Percentiles rank a stretch among this genome's conserved stretches.
These are phyloP conservation scores for Amphiprion ocellaris DNA, from an alignment of 2,113 vertebrate species.

Conservation along the genomic window DNA sequence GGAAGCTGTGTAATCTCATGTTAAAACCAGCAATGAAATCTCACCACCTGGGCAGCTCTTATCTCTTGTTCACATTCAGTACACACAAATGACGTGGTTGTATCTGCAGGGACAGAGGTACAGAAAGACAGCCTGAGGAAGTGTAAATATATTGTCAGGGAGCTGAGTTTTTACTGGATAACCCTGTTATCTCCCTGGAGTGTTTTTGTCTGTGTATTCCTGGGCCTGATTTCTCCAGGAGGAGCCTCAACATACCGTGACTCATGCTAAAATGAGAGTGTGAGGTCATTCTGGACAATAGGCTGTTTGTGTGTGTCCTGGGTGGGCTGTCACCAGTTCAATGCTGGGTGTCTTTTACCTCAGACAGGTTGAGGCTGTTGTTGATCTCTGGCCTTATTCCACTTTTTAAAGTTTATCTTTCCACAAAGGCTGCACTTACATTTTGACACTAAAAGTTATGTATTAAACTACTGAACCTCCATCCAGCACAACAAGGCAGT, in stretches of 20 bases:
- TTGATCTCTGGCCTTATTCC: constrained; percentile 14
- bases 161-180: constrained; percentile 9
- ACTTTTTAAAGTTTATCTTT: neutral
- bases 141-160: neutral
- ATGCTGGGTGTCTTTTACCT: constrained; percentile 25
- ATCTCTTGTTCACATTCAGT: neutral
- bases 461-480: neutral
- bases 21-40: constrained; percentile 20
- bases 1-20: constrained; percentile 14
- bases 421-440: neutral
- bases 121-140: neutral
- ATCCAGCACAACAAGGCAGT: neutral
- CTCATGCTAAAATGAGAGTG: constrained; percentile 48
- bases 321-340: constrained; percentile 44
- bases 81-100: neutral
- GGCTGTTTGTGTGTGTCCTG: constrained; percentile 64
- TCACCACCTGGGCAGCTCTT: constrained; percentile 6
- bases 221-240: constrained; percentile 41
- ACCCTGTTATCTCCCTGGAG: constrained; percentile 28
- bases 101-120: neutral
- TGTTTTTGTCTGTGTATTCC: constrained; percentile 33
- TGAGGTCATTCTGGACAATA: constrained; percentile 72
- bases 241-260: constrained; percentile 42
- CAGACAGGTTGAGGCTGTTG: constrained; percentile 2
- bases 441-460: constrained; percentile 2